Percentiles rank a stretch among this genome's conserved stretches.
Conservation (phyloP, 2,888 invertebrate species). For the Aquatica leii region DNA sequence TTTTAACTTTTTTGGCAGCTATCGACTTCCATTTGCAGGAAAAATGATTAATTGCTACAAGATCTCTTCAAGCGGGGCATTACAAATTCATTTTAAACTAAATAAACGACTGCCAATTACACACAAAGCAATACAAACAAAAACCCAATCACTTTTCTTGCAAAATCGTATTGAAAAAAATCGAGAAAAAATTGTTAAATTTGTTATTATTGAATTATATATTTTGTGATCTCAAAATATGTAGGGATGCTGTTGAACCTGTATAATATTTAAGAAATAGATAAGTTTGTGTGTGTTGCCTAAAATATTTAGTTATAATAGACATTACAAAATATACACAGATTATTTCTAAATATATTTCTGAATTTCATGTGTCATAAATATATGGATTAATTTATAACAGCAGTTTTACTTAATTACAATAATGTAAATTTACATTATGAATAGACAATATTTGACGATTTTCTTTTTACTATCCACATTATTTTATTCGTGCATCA, state of each 20-base stretch:
- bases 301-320: conserved; percentile 53
- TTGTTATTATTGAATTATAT: conserved; percentile 58
- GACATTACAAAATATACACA: conserved; percentile 57
- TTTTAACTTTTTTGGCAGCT: conserved; percentile 31
- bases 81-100: neutral
- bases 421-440: too few species aligned
- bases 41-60: conserved; percentile 16
- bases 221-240: conserved; percentile 63
- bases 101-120: conserved; percentile 31
- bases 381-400: conserved; percentile 60
- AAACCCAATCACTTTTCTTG: conserved; percentile 29
- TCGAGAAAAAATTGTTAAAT: conserved; percentile 54
- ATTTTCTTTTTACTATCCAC: neutral
- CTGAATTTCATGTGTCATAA: conserved; percentile 62
- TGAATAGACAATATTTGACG: too few species aligned
- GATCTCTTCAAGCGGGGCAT: conserved; percentile 11
- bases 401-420: too few species aligned
- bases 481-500: too few species aligned
- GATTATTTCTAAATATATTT: conserved; percentile 60
- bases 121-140: conserved; percentile 34
- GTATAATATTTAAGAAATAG: conserved; percentile 48
- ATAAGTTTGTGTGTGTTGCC: conserved; percentile 57
- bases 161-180: conserved; percentile 39
- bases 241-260: conserved; percentile 58
- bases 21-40: conserved; percentile 31